A percentile compares a stretch with the other conserved stretches of the same genome.
Conservation (phyloP, 2,888 invertebrate genomes). For the Sympetrum striolatum region DNA sequence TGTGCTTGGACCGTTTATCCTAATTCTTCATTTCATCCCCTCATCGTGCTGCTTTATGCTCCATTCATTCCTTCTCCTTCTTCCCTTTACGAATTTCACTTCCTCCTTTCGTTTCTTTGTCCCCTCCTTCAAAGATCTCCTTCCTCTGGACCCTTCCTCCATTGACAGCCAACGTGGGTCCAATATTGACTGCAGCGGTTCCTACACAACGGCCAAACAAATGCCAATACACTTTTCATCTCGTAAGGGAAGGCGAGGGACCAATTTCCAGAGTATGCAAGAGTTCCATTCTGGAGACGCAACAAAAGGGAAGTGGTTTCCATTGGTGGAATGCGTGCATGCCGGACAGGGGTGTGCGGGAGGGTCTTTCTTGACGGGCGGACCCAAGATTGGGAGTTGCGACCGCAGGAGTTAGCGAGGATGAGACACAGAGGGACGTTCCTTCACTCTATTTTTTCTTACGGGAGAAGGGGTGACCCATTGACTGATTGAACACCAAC, state of each 20-base stretch:
- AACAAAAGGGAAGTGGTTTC: background rate
- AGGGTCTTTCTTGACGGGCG: background rate
- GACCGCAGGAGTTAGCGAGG: background rate
- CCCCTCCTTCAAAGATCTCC: background rate
- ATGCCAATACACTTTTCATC: constrained; percentile 23
- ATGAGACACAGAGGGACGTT: background rate
- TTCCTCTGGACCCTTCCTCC: background rate
- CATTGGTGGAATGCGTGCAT: background rate
- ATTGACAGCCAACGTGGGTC: constrained; percentile 15
- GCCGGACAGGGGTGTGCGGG: background rate
- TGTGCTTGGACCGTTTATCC: too few relatives aligned
- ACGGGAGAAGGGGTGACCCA: background rate
- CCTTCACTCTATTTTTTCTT: background rate
- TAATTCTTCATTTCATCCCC: background rate
- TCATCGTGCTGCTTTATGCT: background rate
- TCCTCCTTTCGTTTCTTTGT: background rate
- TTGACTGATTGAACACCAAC: background rate
- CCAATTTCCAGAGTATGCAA: background rate
- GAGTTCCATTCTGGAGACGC: background rate
- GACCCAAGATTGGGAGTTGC: background rate
- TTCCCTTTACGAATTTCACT: background rate
- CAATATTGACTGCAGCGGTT: constrained; percentile 29
- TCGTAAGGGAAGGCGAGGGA: background rate
- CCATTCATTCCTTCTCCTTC: background rate
- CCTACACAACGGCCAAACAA: constrained; percentile 29